Evolutionary conservation across 2,113 vertebrate species (phyloP), one percentile per base, ranked within the genome.

Genomic region (Podilymbus podiceps): DNA sequence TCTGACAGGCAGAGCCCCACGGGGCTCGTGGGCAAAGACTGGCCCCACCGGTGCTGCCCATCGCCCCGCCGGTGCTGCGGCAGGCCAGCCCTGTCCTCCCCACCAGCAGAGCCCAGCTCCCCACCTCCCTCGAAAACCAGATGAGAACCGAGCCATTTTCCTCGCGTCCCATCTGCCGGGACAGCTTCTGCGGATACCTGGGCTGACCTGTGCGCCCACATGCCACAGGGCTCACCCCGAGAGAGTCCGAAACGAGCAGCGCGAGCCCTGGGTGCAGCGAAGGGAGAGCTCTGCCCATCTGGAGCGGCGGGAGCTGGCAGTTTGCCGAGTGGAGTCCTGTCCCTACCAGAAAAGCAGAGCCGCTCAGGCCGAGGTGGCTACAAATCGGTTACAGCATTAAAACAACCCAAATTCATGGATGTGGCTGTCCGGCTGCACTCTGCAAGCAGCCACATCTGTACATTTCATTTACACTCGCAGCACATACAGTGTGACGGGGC

Each of bases 81-180:
- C 38, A 64, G n/a, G 15, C 38, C 90, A 69, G 44, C 17, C 69
- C 49, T 7, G 19, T 8, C 38, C 50, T 74, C 27, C 46, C 14
- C 7, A 1, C 12, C 73, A 42, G 63, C 47, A 40, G 3, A 50
- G 8, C 44, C 16, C 42, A 50, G 44, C 12, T 89, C 27, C 35
- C 4, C 0, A 21, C 35, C 24, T 86, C 23, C 0, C 2, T 35
- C 17, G 63, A 52, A 55, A 71, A 11, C 11, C 64, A 50, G 12
- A 8, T 4, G 33, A 27, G 44, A 2, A 4, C 30, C 0, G 7
- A 74, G 40, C 15, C 6, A 4, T 31, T 47, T 22, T 31, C 28
- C 24, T 24, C 7, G 0, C 44, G 12, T 17, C 60, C 15, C 19
- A 49, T 49, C 73, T 46, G 28, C 53, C 13, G 52, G 28, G 31